Evolutionary conservation across 2,113 vertebrate genomes (phyloP).

Genomic region (Dunckerocampus dactyliophorus): DNA sequence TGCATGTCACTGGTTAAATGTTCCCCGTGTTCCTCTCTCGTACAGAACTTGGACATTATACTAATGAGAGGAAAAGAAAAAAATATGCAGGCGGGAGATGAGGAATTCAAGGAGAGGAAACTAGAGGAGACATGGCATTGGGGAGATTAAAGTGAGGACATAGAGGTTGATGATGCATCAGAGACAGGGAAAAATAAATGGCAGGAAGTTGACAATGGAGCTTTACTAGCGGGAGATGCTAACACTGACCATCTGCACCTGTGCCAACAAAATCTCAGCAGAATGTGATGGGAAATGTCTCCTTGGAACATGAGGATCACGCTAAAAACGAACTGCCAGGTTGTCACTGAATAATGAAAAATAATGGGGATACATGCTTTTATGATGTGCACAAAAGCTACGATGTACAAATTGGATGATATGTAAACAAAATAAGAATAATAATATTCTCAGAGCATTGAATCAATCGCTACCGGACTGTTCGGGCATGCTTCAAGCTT

Average conservation of each 20-base stretch:
- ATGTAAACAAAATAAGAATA: too few species aligned
- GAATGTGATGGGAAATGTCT: too few species aligned
- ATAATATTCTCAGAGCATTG: too few species aligned
- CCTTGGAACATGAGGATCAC: too few species aligned
- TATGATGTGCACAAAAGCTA: too few species aligned
- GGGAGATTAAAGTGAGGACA: constrained; percentile 19
- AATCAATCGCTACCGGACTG: too few species aligned
- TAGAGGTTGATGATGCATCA: constrained; percentile 11
- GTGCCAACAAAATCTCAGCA: background rate
- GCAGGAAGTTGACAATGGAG: background rate
- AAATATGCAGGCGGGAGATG: background rate
- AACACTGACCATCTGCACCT: background rate
- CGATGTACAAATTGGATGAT: too few species aligned
- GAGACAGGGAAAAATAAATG: constrained; percentile 6
- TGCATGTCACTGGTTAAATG: constrained; percentile 52
- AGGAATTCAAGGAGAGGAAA: background rate
- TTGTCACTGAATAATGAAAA: too few species aligned
- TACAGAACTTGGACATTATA: constrained; percentile 41
- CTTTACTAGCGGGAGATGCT: background rate
- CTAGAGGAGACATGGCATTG: background rate
- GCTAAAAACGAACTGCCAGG: too few species aligned
- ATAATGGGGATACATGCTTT: too few species aligned
- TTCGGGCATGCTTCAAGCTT: too few species aligned
- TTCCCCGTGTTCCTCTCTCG: constrained; percentile 32
- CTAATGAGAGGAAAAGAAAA: constrained; percentile 46